phyloP scores from a whole-genome alignment of 2,888 invertebrate genomes.

The Neuroscelio doddi region DNA sequence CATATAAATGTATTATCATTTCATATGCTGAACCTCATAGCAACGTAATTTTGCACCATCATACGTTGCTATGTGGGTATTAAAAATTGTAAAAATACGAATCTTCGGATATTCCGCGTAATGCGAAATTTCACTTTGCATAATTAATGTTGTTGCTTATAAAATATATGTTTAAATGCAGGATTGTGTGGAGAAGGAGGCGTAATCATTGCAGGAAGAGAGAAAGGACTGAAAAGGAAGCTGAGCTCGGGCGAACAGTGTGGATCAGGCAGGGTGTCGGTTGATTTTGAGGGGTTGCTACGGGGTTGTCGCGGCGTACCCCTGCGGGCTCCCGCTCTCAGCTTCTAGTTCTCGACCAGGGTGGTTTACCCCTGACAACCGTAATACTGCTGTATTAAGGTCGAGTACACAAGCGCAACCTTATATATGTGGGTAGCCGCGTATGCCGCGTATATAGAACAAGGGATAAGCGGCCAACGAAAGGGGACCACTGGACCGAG shows the following conservation, averaged over 20 bases:
- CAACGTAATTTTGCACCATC: no score
- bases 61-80: no score
- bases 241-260: conserved; percentile 49
- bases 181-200: no score
- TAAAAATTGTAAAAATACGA: no score
- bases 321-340: conserved; percentile 68
- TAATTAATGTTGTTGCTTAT: no score
- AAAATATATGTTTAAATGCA: no score
- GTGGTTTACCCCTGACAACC: conserved; percentile 61
- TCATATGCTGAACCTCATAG: no score
- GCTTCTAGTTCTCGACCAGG: conserved; percentile 59
- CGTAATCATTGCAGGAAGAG: conserved; percentile 22
- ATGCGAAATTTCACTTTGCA: background rate
- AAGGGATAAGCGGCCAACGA: conserved; percentile 51
- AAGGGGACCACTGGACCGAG: conserved; percentile 64
- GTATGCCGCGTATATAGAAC: conserved; percentile 49
- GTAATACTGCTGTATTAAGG: conserved; percentile 58
- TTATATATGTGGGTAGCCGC: conserved; percentile 54
- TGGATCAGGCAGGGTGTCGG: conserved; percentile 58
- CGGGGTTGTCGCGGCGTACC: conserved; percentile 71
- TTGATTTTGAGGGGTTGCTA: conserved; percentile 73
- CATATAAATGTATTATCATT: no score
- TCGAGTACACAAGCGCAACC: conserved; percentile 53
- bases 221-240: conserved; percentile 46
- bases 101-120: no score